Percentiles rank a stretch among this genome's conserved stretches.
These are phyloP conservation scores for Crematogaster levior DNA, from an alignment of 2,888 invertebrate genomes.

Conservation along the genomic window DNA sequence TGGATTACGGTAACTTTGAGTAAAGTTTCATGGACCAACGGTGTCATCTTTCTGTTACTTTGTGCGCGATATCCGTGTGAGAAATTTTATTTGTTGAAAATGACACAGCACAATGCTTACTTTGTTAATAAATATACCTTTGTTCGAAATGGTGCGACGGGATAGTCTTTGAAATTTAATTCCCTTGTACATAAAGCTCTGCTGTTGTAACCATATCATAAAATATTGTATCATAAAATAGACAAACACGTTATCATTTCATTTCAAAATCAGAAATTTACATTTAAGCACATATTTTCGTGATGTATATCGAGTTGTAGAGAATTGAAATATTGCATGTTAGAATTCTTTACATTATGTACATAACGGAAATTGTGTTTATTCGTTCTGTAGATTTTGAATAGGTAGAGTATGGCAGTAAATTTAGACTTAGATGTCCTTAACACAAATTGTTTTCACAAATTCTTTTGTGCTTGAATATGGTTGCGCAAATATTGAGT, in stretches of 20 bases:
- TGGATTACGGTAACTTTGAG: constrained; percentile 31
- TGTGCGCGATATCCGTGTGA: constrained; percentile 42
- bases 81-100: constrained; percentile 49
- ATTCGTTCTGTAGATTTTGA: not conserved
- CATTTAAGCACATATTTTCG: constrained; percentile 79
- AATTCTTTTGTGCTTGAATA: not conserved
- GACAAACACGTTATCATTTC: constrained; percentile 73
- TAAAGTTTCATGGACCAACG: constrained; percentile 40
- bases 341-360: not conserved
- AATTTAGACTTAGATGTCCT: not conserved
- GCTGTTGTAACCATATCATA: not conserved
- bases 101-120: constrained; percentile 16
- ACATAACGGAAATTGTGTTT: not conserved
- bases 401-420: not conserved
- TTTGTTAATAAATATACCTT: constrained; percentile 52
- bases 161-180: constrained; percentile 45
- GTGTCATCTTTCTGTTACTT: constrained; percentile 51
- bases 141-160: constrained; percentile 9
- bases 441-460: not conserved
- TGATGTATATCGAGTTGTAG: constrained; percentile 63
- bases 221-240: constrained; percentile 45
- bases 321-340: not conserved
- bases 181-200: constrained; percentile 6
- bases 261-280: constrained; percentile 75
- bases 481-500: not conserved